Conservation (phyloP, 2,888 invertebrate genomes). For the Ormia ochracea region DNA sequence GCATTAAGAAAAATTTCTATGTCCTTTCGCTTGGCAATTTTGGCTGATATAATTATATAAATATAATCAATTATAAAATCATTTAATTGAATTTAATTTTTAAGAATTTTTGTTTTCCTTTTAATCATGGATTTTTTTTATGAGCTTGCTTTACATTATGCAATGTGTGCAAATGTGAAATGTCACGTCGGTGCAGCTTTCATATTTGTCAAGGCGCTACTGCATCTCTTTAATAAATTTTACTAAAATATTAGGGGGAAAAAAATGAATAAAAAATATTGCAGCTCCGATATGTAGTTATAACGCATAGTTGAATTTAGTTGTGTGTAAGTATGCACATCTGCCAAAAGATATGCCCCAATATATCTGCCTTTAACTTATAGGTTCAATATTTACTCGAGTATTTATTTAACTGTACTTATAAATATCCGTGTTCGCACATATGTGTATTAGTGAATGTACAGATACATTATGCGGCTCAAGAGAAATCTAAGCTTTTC, state of each 20-base stretch:
- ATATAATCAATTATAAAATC: too few relatives aligned
- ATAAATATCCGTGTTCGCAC: neutral
- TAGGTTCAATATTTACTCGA: neutral
- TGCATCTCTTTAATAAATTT: neutral
- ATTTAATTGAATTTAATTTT: too few relatives aligned
- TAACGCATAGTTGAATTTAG: too few relatives aligned
- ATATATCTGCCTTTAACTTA: neutral
- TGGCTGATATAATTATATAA: too few relatives aligned
- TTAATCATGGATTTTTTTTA: too few relatives aligned
- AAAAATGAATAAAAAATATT: neutral
- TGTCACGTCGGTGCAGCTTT: neutral
- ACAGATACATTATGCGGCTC: conserved; percentile 52
- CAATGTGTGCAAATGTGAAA: too few relatives aligned
- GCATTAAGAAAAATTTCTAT: too few relatives aligned
- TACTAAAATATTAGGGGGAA: neutral
- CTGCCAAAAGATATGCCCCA: neutral
- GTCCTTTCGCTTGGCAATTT: too few relatives aligned
- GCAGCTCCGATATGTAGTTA: neutral
- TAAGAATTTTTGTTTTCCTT: too few relatives aligned
- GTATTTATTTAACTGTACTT: neutral
- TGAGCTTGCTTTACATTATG: too few relatives aligned
- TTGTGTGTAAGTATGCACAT: neutral
- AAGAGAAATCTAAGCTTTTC: conserved; percentile 61
- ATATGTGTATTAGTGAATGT: neutral
- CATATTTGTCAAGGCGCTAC: neutral